Evolutionary conservation across 1,140 invertebrate genomes (phyloP), one percentile per base, ranked within the genome.

Genomic region (Dreissena polymorpha): DNA sequence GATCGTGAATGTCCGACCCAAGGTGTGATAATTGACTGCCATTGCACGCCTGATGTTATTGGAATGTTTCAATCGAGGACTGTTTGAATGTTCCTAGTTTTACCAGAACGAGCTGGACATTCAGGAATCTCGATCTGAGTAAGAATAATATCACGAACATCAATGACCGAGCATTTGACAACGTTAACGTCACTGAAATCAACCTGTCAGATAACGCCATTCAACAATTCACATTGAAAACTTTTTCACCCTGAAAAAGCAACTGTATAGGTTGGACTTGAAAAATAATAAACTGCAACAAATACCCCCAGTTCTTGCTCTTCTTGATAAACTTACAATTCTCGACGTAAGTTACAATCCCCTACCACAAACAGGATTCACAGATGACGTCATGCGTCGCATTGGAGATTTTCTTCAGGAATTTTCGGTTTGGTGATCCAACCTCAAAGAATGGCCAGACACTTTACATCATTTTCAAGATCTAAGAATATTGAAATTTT

Each of bases 181-280:
- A 75, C 23, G 39, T 83, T 16, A 83, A 83, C 27, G 80, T 83
- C 0, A 49, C 71, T 57, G 39, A 83, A 39, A 73, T 83, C 5
- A 57, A 55, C 49, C 51, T 83, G 1, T 14, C 50, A 0, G 16
- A 18, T 8, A 83, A 83, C 23, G 29, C n/a, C 7, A 74, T 83
- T 10, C 0, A n/a, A 0, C 13, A 13, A 69, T 83, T 21, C 18
- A 75, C 14, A 18, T 16, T 10, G 51, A 57, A 3, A 63, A 70
- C 8, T 83, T 83, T 57, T 29, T n/a, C 3, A 14, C 29, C 25
- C 23, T 83, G 10, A 18, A 68, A 60, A 55, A 69, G 10, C 63
- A 83, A 27, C n/a, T 83, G 10, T 25, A 57, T 12, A 14, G 50
- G 29, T 14, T 83, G 18, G 80, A 83, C 72, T 49, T 83, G 10